Evolutionary conservation across 2,797 vertebrate species (phyloP), one percentile per base, ranked within the genome.

Genomic region (Carapus acus): DNA sequence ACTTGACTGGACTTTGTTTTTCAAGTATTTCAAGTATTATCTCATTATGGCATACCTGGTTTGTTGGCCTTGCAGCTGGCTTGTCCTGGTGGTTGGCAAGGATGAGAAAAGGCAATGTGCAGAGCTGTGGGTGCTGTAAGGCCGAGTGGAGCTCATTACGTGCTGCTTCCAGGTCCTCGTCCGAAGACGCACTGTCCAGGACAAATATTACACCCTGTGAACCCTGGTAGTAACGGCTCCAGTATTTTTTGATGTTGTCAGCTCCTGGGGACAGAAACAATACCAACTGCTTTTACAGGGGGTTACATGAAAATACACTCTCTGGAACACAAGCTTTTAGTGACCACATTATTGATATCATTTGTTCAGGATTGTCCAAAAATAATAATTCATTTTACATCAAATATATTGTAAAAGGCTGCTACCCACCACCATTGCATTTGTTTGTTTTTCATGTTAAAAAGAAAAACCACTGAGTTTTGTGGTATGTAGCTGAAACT

Each of bases 161-260:
- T 62, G 96, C 93, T 43, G 88, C 90, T 83, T 97, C 93, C 62
- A 99, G 87, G 68, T 97, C 93, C 54, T 96, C 94, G 71, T 97
- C 94, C 7, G 93, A 94, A 27, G 92, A 94, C 29, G 94, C 93
- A 55, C 96, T 98, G 86, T 99, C 93, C 84, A 99, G 87, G 48
- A 99, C 90, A 60, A 99, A 99, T 81, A 98, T 88, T 62, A 98
- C 96, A 19, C 94, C 96, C 86, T 99, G 96, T 44, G 96, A 98
- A 63, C 96, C 96, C 85, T 98, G 96, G 88, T 98, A 99, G 87
- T 99, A 99, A 71, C 96, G 93, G 77, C 94, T 94, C 96, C 96
- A 99, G 62, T 99, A 98, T 75, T 98, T 98, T 84, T 96, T 93
- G 84, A 99, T 98, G 80, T 88, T 92, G 77, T 96, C 92, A 34